Base-by-base conservation (phyloP, 2,797 vertebrate species). In the Tapera naevia region DNA sequence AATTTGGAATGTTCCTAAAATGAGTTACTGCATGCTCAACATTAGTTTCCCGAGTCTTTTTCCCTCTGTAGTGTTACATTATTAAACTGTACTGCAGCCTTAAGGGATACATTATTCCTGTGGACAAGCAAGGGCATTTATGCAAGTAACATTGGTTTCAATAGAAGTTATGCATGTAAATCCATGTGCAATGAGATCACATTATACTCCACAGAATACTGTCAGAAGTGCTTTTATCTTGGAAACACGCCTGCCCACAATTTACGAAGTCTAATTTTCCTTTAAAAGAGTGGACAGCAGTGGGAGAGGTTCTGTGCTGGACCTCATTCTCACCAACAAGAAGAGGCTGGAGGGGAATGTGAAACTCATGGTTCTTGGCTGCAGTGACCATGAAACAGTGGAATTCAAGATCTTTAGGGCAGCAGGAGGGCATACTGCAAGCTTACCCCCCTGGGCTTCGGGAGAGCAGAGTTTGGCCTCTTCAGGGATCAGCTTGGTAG, bases 1-100 rank as follows among this genome's bases (percentile, higher is more conserved):
- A 85, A 92, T 72, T 74, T 94, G 80, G 91, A 93, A 96, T 79
- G 80, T 75, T 91, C 72, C 86, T 87, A 62, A 93, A 93, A 94
- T 96, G 75, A 96, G 85, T 93, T 92, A 43, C 56, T 94, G 53
- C 74, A 87, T 71, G 74, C 45, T 95, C 39, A 71, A 69, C 37
- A 28, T 78, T 53, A 72, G 67, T 90, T 94, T 92, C 74, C 48
- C 53, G 80, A 70, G 57, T 50, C 32, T 65, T 84, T 89, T 90
- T 91, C 57, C 35, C 60, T 58, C n/a, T 53, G 22, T 17, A 61
- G 30, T 87, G 70, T 82, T 85, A 58, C 33, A 80, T 75, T 94
- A 84, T 45, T 90, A 94, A 87, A 86, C 43, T 56, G 7, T 30
- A 46, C 78, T 94, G 74, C 88, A 94, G 76, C 89, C 71, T 87